Evolutionary conservation across 2,888 invertebrate species (phyloP).

Genomic region (Gasteruption jaculator): DNA sequence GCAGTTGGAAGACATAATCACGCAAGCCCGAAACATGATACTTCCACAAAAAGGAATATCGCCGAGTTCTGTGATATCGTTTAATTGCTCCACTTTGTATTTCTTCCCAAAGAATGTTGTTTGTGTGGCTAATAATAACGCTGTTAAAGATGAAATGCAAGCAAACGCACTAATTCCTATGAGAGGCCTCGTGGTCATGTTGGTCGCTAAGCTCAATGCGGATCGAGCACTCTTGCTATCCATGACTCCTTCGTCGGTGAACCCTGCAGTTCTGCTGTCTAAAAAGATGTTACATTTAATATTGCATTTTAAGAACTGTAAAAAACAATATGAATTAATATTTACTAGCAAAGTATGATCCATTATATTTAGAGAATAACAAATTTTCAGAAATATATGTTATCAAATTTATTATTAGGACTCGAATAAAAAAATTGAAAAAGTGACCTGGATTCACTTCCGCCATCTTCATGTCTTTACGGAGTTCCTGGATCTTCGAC

Average conservation of each 20-base stretch:
- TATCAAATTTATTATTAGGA: background rate
- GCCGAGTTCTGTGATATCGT: conserved; percentile 29
- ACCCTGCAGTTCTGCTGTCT: conserved; percentile 48
- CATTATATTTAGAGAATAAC: too few relatives aligned
- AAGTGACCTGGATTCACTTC: conserved; percentile 42
- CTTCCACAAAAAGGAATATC: conserved; percentile 41
- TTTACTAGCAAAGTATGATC: too few relatives aligned
- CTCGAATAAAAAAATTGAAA: background rate
- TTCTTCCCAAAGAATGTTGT: conserved; percentile 41
- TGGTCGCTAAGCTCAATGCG: conserved; percentile 45
- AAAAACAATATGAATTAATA: conserved; percentile 7
- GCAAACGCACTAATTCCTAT: conserved; percentile 46
- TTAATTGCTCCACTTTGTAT: conserved; percentile 32
- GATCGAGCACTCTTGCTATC: conserved; percentile 37
- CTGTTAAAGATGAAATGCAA: conserved; percentile 43
- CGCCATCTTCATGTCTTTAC: conserved; percentile 36
- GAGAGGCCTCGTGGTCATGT: conserved; percentile 41
- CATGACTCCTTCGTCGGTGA: conserved; percentile 38
- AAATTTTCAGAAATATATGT: conserved; percentile 7
- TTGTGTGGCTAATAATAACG: conserved; percentile 41
- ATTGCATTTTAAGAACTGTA: conserved; percentile 1
- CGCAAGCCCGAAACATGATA: conserved; percentile 43
- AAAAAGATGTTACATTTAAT: background rate
- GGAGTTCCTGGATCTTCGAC: conserved; percentile 34
- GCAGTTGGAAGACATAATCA: conserved; percentile 47